Percentiles rank a stretch among this genome's conserved stretches.
These are phyloP conservation scores for Spodoptera picta DNA, from an alignment of 2,888 invertebrate species.

Conservation along the genomic window DNA sequence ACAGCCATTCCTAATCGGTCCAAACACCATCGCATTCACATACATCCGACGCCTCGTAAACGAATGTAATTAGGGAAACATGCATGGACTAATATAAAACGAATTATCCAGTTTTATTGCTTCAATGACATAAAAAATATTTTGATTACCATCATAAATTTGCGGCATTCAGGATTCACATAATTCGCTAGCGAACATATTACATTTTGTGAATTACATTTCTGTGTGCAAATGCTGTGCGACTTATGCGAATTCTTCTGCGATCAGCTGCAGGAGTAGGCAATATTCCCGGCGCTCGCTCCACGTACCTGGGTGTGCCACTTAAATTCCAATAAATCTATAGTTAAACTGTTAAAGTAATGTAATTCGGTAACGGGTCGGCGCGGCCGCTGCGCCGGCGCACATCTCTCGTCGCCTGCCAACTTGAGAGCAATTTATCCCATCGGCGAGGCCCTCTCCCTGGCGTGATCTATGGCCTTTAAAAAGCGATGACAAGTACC, in stretches of 20 bases:
- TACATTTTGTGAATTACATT: conserved; percentile 55
- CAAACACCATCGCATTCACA: conserved; percentile 46
- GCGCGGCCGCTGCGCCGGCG: conserved; percentile 61
- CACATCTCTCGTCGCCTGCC: conserved; percentile 74
- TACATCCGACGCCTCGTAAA: conserved; percentile 65
- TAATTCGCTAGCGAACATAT: conserved; percentile 78
- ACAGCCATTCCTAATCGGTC: conserved; percentile 37
- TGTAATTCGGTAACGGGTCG: conserved; percentile 60
- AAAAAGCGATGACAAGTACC: conserved; percentile 77
- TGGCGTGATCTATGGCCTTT: conserved; percentile 75
- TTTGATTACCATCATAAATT: conserved; percentile 69
- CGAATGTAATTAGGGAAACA: conserved; percentile 70
- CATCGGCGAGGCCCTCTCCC: conserved; percentile 69
- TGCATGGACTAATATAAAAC: conserved; percentile 68
- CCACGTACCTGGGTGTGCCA: conserved; percentile 58
- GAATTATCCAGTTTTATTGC: conserved; percentile 71
- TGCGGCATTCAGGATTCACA: conserved; percentile 87
- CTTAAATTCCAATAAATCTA: conserved; percentile 74
- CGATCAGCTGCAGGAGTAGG: conserved; percentile 14
- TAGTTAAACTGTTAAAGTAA: conserved; percentile 70
- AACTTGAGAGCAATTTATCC: conserved; percentile 80
- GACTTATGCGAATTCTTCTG: conserved; percentile 76
- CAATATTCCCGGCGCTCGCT: conserved; percentile 17
- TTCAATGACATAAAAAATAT: conserved; percentile 72
- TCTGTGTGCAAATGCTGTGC: conserved; percentile 67